Conservation (phyloP, 2,888 invertebrate genomes). For the Endotricha flammealis region DNA sequence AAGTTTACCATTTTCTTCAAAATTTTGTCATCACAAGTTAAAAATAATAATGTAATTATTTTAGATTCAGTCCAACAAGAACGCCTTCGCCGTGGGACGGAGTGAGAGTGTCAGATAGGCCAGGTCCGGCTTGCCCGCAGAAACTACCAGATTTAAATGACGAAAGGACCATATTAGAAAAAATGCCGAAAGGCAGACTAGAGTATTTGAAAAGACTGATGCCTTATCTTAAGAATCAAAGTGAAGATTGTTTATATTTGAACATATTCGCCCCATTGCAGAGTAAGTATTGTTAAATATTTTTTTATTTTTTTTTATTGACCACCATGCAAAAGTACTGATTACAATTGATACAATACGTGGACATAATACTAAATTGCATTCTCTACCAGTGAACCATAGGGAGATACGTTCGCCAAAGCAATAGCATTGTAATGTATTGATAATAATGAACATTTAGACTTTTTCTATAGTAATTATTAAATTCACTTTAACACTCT, state of each 20-base stretch:
- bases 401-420: too few species aligned
- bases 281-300: too few species aligned
- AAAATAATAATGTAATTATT: constrained; percentile 14
- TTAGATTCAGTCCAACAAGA: constrained; percentile 94
- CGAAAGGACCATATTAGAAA: constrained; percentile 87
- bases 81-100: constrained; percentile 96
- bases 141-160: constrained; percentile 89
- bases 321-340: too few species aligned
- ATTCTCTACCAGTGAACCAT: too few species aligned
- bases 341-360: too few species aligned
- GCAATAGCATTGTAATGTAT: too few species aligned
- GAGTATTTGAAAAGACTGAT: constrained; percentile 93
- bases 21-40: constrained; percentile 4
- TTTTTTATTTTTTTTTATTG: too few species aligned
- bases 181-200: constrained; percentile 93
- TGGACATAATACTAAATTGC: too few species aligned
- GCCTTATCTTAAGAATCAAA: constrained; percentile 94
- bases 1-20: constrained; percentile 10
- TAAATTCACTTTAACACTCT: too few species aligned
- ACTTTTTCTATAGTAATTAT: too few species aligned
- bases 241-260: constrained; percentile 98
- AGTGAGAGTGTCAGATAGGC: constrained; percentile 86
- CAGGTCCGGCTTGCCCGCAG: constrained; percentile 95
- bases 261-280: constrained; percentile 97
- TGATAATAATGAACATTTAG: too few species aligned